Base-by-base conservation (phyloP, 1,140 invertebrate species). In the roundworm (Caenorhabditis elegans) region DNA sequence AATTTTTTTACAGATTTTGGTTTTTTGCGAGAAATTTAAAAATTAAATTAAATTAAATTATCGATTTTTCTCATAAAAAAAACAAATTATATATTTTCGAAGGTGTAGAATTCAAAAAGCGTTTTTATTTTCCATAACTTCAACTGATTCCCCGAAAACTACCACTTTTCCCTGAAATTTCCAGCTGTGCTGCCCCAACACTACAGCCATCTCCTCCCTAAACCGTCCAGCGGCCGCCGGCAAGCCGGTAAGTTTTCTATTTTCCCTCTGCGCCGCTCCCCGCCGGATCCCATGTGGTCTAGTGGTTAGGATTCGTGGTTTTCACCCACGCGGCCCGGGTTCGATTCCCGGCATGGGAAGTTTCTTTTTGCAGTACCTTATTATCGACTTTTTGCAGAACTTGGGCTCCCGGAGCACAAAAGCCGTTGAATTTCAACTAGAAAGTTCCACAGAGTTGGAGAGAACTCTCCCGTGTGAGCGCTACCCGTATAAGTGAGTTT, bases 321-420 rank as follows among this genome's bases (percentile, higher is more conserved):
- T 92, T 94, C 93, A 94, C 93, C 93, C 93, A 93, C 93, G 92
- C 93, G 93, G 93, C 93, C 93, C 93, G 93, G 93, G 93, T 94
- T 94, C 93, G 93, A 94, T 94, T 94, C 93, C 93, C 93, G 93
- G 93, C 93, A 93, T 92, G 92, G 93, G 93, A 93, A 93, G 22
- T 77, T 77, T 49, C 46, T 17, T 77, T 77, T 77, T 47, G 17
- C 39, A 43, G 15, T 43, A 5, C 6, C 5, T 43, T 43, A 43
- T 43, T 5, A 5, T 43, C 15, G 39, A 43, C 15, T 5, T 65
- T 17, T 34, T 31, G 17, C 11, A 34, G 17, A 10, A 13, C 0
- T 17, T 26, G n/a, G 8, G 28, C 1, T 1, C 8, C 17, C 19
- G 34, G 5, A 19, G 3, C 60, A 43, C n/a, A n/a, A 70, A 70